These are phyloP conservation scores for Prunella strophiata DNA, from an alignment of 2,797 vertebrate species.

Conservation along the genomic window DNA sequence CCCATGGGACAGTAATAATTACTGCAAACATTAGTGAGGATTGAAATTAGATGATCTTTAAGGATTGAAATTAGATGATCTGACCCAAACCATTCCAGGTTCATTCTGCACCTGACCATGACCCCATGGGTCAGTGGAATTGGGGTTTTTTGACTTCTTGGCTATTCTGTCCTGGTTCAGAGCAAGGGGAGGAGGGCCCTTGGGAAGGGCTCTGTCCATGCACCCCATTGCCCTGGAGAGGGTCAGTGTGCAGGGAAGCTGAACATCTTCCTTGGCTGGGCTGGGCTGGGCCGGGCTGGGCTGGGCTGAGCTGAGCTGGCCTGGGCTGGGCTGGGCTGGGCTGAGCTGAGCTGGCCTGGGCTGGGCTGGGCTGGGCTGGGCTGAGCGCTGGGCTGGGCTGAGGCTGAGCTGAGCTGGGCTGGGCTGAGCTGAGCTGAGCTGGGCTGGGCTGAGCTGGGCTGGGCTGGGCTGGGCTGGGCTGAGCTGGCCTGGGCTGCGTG, in stretches of 20 bases:
- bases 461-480: not conserved
- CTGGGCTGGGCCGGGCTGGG: not conserved
- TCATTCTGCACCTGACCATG: not conserved
- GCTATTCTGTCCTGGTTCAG: not conserved
- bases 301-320: no score
- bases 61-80: no score
- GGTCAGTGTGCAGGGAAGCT: not conserved
- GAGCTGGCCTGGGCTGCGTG: not conserved
- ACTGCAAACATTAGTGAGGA: not conserved
- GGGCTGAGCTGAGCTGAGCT: not conserved
- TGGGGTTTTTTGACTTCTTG: not conserved
- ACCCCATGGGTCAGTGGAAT: fast-evolving
- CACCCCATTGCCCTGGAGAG: fast-evolving
- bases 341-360: no score
- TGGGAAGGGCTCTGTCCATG: not conserved
- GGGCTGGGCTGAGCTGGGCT: not conserved
- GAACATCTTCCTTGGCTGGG: not conserved
- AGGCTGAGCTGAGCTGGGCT: not conserved
- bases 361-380: not conserved
- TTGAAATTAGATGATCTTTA: not conserved
- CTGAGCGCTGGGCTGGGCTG: not conserved
- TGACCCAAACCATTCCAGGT: not conserved
- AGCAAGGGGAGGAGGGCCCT: not conserved
- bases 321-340: not conserved
- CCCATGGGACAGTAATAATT: not conserved